Evolutionary conservation across 2,888 invertebrate species (phyloP).

Genomic region (Oeneis ivallda): DNA sequence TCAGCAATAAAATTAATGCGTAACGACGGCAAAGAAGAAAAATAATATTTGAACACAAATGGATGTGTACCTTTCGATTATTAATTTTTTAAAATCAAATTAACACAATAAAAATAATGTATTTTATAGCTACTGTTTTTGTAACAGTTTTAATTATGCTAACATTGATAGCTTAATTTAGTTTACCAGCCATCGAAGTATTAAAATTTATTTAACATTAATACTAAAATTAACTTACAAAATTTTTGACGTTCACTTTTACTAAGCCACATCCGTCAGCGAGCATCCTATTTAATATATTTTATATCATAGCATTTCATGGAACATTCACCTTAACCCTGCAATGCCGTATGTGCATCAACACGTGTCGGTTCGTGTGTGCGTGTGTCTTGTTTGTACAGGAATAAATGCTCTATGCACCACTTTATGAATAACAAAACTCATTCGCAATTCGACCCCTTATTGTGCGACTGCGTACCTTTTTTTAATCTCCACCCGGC

Average conservation of each 20-base stretch:
- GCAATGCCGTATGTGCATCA: slow-evolving; percentile 19
- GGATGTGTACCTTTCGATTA: background rate
- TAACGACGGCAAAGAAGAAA: background rate
- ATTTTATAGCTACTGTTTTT: too few species aligned
- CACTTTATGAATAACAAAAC: slow-evolving; percentile 68
- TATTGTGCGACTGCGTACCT: slow-evolving; percentile 43
- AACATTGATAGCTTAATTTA: too few species aligned
- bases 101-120: too few species aligned
- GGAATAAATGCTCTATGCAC: slow-evolving; percentile 22
- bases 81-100: background rate
- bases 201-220: too few species aligned
- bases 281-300: background rate
- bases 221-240: too few species aligned
- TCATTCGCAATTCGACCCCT: slow-evolving; percentile 58
- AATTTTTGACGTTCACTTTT: too few species aligned
- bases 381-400: slow-evolving; percentile 20
- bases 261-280: too few species aligned
- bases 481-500: slow-evolving; percentile 62
- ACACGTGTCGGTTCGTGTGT: slow-evolving; percentile 2
- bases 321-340: slow-evolving; percentile 29
- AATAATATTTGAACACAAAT: slow-evolving; percentile 1
- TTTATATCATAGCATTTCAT: background rate
- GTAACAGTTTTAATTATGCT: too few species aligned
- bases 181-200: too few species aligned
- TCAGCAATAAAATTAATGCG: slow-evolving; percentile 4